phyloP scores from a whole-genome alignment of 30 jellyfish, hydroid and myxozoan species.

The Pseudorhiza aurosa region DNA sequence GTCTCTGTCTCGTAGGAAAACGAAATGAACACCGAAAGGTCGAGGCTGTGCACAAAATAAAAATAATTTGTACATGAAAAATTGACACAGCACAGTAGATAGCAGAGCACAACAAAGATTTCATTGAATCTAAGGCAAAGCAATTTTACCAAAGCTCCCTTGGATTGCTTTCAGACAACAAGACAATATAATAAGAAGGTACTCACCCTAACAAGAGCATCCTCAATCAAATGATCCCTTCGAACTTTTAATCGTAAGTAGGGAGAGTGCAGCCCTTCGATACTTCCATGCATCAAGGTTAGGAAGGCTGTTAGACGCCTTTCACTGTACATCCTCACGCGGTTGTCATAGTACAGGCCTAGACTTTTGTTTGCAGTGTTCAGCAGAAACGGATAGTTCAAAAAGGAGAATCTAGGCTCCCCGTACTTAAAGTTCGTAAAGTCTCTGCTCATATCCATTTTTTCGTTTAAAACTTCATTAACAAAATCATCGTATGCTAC shows the following conservation, averaged over 20 bases:
- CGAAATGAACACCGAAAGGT: too few species aligned
- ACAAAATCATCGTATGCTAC: constrained; percentile 71
- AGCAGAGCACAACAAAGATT: too few species aligned
- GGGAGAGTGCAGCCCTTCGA: constrained; percentile 63
- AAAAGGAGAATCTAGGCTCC: constrained; percentile 74
- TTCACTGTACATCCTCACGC: constrained; percentile 87
- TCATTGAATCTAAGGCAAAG: too few species aligned
- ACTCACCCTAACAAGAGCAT: constrained; percentile 88
- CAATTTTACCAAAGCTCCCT: too few species aligned
- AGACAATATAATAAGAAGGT: background rate
- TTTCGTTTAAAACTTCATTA: constrained; percentile 75
- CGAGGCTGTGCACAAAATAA: too few species aligned
- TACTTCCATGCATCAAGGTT: constrained; percentile 58
- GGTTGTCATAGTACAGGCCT: constrained; percentile 86
- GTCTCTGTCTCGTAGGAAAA: too few species aligned
- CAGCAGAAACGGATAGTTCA: constrained; percentile 72
- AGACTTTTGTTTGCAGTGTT: constrained; percentile 81
- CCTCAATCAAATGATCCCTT: constrained; percentile 86
- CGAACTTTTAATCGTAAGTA: constrained; percentile 73
- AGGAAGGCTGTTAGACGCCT: constrained; percentile 60
- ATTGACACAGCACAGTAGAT: too few species aligned
- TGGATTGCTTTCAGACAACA: too few species aligned
- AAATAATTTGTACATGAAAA: too few species aligned
- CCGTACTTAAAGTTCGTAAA: constrained; percentile 69
- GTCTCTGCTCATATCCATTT: constrained; percentile 88